Percentiles rank a stretch among this genome's conserved stretches.
These are phyloP conservation scores for Lemur catta DNA, from an alignment of 2,797 vertebrate species.

Conservation along the genomic window DNA sequence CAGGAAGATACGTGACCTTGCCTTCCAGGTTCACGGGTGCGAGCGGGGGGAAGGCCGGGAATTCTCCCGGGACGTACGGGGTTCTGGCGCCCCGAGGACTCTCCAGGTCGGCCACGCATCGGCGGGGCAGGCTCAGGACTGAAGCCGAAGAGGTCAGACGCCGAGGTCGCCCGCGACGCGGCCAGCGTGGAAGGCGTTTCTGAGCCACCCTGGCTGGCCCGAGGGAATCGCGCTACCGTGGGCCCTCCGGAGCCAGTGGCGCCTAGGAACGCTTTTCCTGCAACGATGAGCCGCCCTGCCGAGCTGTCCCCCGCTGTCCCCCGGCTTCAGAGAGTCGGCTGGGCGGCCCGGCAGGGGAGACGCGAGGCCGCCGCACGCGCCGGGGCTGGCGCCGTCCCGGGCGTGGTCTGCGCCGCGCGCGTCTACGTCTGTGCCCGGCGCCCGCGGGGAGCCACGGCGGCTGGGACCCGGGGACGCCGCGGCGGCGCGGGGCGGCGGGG, in stretches of 20 bases:
- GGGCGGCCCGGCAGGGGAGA: too few species aligned
- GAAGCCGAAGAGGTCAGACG: neutral
- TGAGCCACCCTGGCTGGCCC: too few species aligned
- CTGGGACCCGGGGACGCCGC: neutral
- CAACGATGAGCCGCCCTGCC: rapidly evolving
- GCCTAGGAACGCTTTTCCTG: neutral
- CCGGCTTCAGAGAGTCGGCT: neutral
- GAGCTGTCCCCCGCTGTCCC: neutral
- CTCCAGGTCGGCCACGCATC: neutral
- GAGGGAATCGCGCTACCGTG: rapidly evolving
- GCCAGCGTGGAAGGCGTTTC: rapidly evolving
- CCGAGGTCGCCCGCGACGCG: neutral
- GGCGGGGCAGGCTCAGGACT: neutral
- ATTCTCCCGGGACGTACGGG: neutral
- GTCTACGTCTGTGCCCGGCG: neutral
- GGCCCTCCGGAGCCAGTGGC: too few species aligned
- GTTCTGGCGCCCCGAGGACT: neutral
- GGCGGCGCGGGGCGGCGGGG: neutral
- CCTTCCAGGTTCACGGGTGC: neutral
- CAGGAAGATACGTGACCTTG: too few species aligned
- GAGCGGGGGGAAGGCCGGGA: too few species aligned
- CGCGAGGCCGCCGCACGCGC: neutral
- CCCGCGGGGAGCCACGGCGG: neutral
- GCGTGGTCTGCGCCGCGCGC: neutral
- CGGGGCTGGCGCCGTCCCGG: neutral